Percentiles rank a stretch among this genome's conserved stretches.
phyloP scores from a whole-genome alignment of 2,113 vertebrate species.

The Plestiodon gilberti region DNA sequence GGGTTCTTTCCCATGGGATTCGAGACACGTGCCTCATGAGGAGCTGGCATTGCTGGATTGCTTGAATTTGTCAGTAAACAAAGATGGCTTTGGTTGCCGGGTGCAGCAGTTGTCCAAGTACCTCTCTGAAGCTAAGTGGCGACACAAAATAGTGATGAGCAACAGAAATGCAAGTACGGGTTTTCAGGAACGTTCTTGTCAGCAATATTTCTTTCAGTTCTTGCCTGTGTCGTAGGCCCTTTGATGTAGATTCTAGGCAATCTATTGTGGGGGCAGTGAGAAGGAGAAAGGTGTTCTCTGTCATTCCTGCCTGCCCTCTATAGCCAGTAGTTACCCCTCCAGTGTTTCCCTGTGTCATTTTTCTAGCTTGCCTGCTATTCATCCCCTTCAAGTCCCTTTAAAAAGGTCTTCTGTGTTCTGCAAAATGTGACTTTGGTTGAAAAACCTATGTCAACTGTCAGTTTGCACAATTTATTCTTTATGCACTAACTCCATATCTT shows the following conservation, averaged over 20 bases:
- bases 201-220: not conserved
- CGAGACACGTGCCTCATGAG: slow-evolving; percentile 50
- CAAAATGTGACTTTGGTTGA: too few species aligned
- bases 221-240: not conserved
- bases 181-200: not conserved
- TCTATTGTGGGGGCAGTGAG: not conserved
- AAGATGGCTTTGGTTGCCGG: slow-evolving; percentile 80
- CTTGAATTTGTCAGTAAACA: slow-evolving; percentile 79
- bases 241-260: not conserved
- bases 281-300: not conserved
- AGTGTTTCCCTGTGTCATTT: not conserved
- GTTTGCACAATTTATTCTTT: not conserved
- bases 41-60: slow-evolving; percentile 77
- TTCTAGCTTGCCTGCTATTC: not conserved
- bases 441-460: not conserved
- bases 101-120: slow-evolving; percentile 88
- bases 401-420: not conserved
- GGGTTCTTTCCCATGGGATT: slow-evolving; percentile 72
- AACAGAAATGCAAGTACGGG: slow-evolving; percentile 84
- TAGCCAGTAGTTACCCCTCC: not conserved
- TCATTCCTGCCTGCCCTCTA: not conserved
- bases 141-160: slow-evolving; percentile 90
- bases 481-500: not conserved
- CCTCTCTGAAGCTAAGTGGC: slow-evolving; percentile 94
- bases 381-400: too few species aligned